Base-by-base conservation (phyloP, 1,140 invertebrate genomes). In the Formica selysi region DNA sequence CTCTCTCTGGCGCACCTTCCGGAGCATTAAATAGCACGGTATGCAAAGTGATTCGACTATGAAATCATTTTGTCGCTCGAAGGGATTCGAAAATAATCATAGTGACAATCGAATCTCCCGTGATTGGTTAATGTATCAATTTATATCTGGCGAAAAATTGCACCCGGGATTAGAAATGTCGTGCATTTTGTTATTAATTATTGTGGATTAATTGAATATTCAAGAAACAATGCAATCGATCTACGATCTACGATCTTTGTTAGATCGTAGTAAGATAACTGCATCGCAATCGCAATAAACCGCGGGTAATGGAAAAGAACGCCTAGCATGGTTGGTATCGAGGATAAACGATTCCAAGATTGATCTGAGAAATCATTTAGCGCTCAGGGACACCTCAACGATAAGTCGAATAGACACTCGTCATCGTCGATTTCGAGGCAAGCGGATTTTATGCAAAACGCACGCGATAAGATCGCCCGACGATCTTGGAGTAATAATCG, bases 391-490 rank as follows among this genome's bases (percentile, higher is more conserved):
- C 68, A 83, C 41, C 29, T 74, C 54, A 74, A 61, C 26, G 19
- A 19, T 61, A 13, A 83, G 26, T 61, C 79, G 38, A 70, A 70
- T 57, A 41, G 65, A 6, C 51, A 26, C 62, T 76, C 80, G 86
- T 85, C 86, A 87, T 87, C 80, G 54, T 85, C 51, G 80, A 74
- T 86, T 76, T 62, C 73, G 81, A 85, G 70, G n/a, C 54, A 67
- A 48, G 70, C 80, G 80, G 86, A 76, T 57, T 83, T 84, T 57
- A 87, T 87, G 73, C 86, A 85, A 85, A 87, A 57, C 36, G n/a
- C 57, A 6, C 44, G 13, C 48, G 81, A 61, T 70, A 85, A 79
- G 73, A 86, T 65, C 86, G 86, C 62, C 44, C 83, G 64, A 59
- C 59, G 62, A 54, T 79, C 74, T 41, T 64, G 48, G 26, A 59